phyloP scores from a whole-genome alignment of 1,140 invertebrate genomes.

The Solenopsis fugax region DNA sequence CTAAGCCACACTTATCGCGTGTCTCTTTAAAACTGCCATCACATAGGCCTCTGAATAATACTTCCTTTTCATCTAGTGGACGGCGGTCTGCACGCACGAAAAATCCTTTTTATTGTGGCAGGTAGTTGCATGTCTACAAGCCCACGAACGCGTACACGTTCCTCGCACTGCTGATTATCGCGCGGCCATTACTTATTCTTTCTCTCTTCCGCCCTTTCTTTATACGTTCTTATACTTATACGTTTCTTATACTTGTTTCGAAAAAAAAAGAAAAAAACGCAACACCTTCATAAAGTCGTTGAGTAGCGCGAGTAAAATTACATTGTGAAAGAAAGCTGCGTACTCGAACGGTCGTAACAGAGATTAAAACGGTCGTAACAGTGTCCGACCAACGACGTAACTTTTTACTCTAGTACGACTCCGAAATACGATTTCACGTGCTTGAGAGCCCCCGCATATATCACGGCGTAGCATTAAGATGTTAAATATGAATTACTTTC shows the following conservation, averaged over 20 bases:
- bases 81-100: slow-evolving; percentile 40
- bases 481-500: slow-evolving; percentile 32
- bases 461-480: not conserved
- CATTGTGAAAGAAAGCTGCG: not conserved
- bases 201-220: not conserved
- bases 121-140: slow-evolving; percentile 50
- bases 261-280: slow-evolving; percentile 18
- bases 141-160: slow-evolving; percentile 21
- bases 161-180: slow-evolving; percentile 32
- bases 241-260: not conserved
- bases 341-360: not conserved
- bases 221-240: not conserved
- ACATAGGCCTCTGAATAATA: slow-evolving; percentile 41
- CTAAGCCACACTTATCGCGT: slow-evolving; percentile 35
- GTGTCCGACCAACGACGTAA: not conserved
- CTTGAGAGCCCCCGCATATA: not conserved
- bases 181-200: slow-evolving; percentile 37
- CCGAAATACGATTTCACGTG: slow-evolving; percentile 4
- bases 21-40: slow-evolving; percentile 22
- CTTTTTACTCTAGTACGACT: slow-evolving; percentile 10
- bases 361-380: not conserved
- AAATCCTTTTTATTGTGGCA: slow-evolving; percentile 55
- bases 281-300: slow-evolving; percentile 33
- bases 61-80: slow-evolving; percentile 18
- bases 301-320: slow-evolving; percentile 24